Evolutionary conservation across 2,797 vertebrate species (phyloP), one percentile per base, ranked within the genome.

Genomic region (Anguilla pacifica): DNA sequence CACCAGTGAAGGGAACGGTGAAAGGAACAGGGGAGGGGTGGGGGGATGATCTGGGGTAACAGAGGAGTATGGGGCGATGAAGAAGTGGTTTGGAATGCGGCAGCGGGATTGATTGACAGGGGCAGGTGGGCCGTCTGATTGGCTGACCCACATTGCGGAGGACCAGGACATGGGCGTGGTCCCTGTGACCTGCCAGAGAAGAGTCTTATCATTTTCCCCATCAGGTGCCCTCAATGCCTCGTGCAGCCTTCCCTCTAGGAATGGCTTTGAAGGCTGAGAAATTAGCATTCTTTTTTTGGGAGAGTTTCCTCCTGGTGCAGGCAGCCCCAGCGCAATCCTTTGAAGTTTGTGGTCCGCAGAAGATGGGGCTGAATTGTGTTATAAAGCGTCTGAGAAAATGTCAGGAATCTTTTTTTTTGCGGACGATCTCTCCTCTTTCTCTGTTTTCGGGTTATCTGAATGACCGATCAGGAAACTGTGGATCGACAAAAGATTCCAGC

Each of bases 221-320:
- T 82, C 79, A 82, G 79, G 46, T n/a, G 46, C 46, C 46, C 22
- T 25, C n/a, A 51, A 17, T 10, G 19, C 1, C 43, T 51, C 79
- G 25, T 7, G 11, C 79, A 49, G 79, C 79, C 79, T n/a, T 46
- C 46, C 79, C 46, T 51, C 79, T 0, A n/a, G 79, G 79, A 82
- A 82, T 82, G 79, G 25, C 79, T 82, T 82, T 82, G 79, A 82
- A 82, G 25, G 43, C 19, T 6, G 11, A 51, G 25, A 82, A 82
- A 79, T 79, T n/a, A 22, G 22, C 43, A 49, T 51, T 82, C 49
- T 55, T 53, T 53, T 53, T 55, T 19, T n/a, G 25, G 46, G 79
- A 25, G 79, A 15, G 46, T 49, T 82, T 82, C 79, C 79, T 51
- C 79, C 19, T 49, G 22, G 22, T 51, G 43, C n/a, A 11, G 46